phyloP scores from a whole-genome alignment of 1,140 invertebrate species.

The Hyles euphorbiae region DNA sequence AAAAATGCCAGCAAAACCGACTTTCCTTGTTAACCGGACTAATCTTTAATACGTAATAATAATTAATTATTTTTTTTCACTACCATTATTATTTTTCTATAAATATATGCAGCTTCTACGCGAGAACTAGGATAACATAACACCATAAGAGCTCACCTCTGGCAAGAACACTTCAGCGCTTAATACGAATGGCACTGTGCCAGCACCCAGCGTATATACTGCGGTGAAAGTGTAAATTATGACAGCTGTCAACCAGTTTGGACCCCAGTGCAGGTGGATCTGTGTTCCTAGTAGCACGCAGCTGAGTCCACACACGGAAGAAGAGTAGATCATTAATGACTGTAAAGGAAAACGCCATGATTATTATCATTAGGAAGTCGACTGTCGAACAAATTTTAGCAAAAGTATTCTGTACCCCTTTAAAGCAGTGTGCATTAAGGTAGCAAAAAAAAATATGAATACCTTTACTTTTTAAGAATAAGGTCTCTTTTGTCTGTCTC shows the following conservation, averaged over 20 bases:
- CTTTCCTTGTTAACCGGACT: too few species aligned
- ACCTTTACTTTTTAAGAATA: neutral
- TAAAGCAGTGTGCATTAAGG: neutral
- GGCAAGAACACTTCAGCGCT: constrained; percentile 49
- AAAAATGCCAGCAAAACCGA: too few species aligned
- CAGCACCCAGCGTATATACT: constrained; percentile 40
- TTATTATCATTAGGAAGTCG: neutral
- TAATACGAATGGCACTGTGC: constrained; percentile 48
- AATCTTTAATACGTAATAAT: too few species aligned
- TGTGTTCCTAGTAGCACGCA: constrained; percentile 41
- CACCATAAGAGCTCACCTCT: constrained; percentile 33
- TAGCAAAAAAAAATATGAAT: neutral
- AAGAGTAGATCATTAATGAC: constrained; percentile 48
- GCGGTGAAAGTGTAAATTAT: constrained; percentile 42
- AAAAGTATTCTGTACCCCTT: too few species aligned
- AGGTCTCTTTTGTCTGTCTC: neutral
- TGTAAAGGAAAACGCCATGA: constrained; percentile 21
- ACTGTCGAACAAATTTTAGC: neutral
- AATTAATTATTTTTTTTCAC: too few species aligned
- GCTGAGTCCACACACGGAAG: constrained; percentile 28
- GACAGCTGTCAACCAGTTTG: constrained; percentile 40
- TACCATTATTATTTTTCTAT: too few species aligned
- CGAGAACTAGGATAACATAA: constrained; percentile 6
- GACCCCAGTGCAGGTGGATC: constrained; percentile 51
- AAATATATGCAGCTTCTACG: too few species aligned